phyloP scores from a whole-genome alignment of 2,797 vertebrate species.

The Rhinoraja longicauda region DNA sequence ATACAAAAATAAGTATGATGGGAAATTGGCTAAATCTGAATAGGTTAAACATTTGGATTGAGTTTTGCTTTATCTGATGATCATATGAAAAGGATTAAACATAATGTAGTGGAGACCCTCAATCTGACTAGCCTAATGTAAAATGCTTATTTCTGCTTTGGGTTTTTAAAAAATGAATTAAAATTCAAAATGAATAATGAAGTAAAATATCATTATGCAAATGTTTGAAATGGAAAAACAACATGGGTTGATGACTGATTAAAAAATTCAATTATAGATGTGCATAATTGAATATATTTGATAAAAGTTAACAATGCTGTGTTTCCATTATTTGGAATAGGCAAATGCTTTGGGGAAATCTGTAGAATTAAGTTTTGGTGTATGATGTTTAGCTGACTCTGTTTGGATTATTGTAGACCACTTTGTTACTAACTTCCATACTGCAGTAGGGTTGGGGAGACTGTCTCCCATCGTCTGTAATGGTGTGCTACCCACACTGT shows the following conservation, averaged over 20 bases:
- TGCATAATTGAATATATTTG: not conserved
- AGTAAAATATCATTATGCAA: too few species aligned
- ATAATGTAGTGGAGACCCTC: not conserved
- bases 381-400: not conserved
- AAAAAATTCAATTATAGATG: not conserved
- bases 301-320: not conserved
- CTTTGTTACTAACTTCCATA: not conserved
- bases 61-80: not conserved
- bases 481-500: too few species aligned
- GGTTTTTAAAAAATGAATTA: too few species aligned
- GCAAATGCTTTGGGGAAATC: not conserved
- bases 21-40: not conserved
- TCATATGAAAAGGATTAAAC: not conserved
- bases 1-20: not conserved
- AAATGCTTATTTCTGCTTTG: too few species aligned
- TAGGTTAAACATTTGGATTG: not conserved
- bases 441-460: not conserved
- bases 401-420: not conserved
- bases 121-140: too few species aligned
- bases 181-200: too few species aligned
- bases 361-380: too few species aligned
- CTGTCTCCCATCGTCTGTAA: not conserved
- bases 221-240: too few species aligned
- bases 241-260: too few species aligned
- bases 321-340: not conserved